Conservation (phyloP, 23 tunicate species). For the Styela clava region DNA sequence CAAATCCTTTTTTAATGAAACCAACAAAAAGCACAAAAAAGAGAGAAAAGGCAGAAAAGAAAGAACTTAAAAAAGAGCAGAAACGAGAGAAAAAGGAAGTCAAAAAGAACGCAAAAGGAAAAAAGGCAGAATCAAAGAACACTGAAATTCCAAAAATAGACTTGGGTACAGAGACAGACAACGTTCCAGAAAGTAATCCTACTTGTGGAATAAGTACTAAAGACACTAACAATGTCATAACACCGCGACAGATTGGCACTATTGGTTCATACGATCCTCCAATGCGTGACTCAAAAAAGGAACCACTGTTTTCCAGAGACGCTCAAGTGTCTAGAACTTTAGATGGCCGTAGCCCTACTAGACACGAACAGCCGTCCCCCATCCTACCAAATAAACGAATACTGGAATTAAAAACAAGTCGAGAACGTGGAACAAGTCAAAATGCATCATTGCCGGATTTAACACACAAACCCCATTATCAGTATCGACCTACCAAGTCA, state of each 20-base stretch:
- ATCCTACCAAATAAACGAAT: slow-evolving; percentile 1
- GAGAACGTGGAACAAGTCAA: not conserved
- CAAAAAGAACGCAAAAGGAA: slow-evolving; percentile 2
- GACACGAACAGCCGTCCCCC: not conserved
- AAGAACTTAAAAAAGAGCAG: slow-evolving; percentile 1
- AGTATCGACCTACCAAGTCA: not conserved
- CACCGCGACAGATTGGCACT: not conserved
- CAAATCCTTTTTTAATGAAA: slow-evolving; percentile 2
- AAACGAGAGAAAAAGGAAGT: slow-evolving; percentile 19
- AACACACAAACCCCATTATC: not conserved
- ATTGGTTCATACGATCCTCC: not conserved
- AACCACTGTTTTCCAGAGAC: not conserved
- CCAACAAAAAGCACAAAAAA: slow-evolving; percentile 11
- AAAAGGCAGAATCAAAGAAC: not conserved
- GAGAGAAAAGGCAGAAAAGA: not conserved
- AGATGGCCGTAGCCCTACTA: slow-evolving; percentile 4
- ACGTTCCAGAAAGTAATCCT: not conserved
- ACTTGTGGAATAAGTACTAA: not conserved
- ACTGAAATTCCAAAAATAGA: not conserved
- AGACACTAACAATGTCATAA: not conserved
- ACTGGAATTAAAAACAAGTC: not conserved
- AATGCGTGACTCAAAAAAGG: not conserved
- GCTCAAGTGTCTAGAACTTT: not conserved
- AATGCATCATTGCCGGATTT: slow-evolving; percentile 11
- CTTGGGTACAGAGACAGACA: not conserved